Evolutionary conservation across 2,888 invertebrate genomes (phyloP), one percentile per base, ranked within the genome.

Genomic region (Petrolisthes cinctipes): DNA sequence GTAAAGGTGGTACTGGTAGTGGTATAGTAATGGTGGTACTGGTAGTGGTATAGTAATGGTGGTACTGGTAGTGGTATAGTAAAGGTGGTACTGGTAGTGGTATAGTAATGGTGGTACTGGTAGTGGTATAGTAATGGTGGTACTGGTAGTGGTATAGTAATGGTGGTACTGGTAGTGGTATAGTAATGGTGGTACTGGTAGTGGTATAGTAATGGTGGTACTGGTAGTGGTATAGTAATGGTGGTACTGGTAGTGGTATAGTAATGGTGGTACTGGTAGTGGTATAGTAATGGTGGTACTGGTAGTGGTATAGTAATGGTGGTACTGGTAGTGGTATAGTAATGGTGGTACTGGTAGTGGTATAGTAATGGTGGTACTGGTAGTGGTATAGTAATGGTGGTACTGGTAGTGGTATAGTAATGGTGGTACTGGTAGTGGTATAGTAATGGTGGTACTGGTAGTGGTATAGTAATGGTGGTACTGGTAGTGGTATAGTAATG

Each of bases 251-350:
- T 71, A n/a, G 71, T 71, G 4, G 71, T 71, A 20, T n/a, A n/a
- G 71, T 71, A 71, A 20, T 71, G 11, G 71, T 71, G 71, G 71
- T 71, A n/a, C 5, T 71, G 71, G n/a, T 71, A n/a, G 71, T 71
- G 20, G 71, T 71, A 4, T 71, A n/a, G 71, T 4, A n/a, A 20
- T 71, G 71, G 0, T n/a, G 3, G 61, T 61, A 17, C 9, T n/a
- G n/a, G n/a, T n/a, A n/a, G 37, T 37, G 37, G 37, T 37, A 37
- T 37, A 37, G 37, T 37, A 2, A 37, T 37, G 37, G 37, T 37
- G 37, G 37, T n/a, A n/a, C n/a, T n/a, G n/a, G n/a, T n/a, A 37
- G 37, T 37, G 37, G 37, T 37, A 2, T n/a, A n/a, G 37, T 37
- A 37, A 37, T 37, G 37, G 0, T 37, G 37, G 37, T 37, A 37